phyloP scores from a whole-genome alignment of 2,888 invertebrate genomes.

The Heliconius ethilla region DNA sequence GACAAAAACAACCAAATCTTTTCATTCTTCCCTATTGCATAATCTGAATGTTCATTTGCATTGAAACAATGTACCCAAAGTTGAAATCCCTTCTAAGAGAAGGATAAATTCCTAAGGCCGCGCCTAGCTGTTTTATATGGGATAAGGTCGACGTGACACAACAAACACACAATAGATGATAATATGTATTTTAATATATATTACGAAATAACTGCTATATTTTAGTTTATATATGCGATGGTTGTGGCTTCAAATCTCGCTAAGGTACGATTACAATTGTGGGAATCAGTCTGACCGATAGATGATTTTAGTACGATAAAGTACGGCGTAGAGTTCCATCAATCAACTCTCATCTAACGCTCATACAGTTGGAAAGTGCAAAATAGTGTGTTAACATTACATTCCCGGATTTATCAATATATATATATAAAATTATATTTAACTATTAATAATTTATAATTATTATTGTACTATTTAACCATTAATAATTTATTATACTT shows the following conservation, averaged over 20 bases:
- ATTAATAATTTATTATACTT: no score
- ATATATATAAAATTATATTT: no score
- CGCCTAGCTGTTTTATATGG: slow-evolving; percentile 62
- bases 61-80: slow-evolving; percentile 47
- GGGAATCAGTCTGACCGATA: no score
- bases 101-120: slow-evolving; percentile 69
- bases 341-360: not conserved
- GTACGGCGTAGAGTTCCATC: not conserved
- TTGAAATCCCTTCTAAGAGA: slow-evolving; percentile 60
- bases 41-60: slow-evolving; percentile 46
- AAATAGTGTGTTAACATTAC: not conserved
- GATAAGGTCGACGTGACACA: slow-evolving; percentile 12
- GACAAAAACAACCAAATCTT: slow-evolving; percentile 9
- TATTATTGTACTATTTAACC: no score
- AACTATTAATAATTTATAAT: no score
- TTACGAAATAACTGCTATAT: not conserved
- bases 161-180: slow-evolving; percentile 1
- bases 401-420: no score
- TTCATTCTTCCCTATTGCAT: slow-evolving; percentile 30
- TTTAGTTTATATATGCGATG: no score
- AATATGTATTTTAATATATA: not conserved
- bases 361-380: not conserved
- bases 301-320: no score
- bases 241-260: no score
- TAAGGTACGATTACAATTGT: no score